Percentiles rank a stretch among this genome's conserved stretches.
Evolutionary conservation across 2,113 vertebrate genomes (phyloP).

Genomic region (Tamias sibiricus): DNA sequence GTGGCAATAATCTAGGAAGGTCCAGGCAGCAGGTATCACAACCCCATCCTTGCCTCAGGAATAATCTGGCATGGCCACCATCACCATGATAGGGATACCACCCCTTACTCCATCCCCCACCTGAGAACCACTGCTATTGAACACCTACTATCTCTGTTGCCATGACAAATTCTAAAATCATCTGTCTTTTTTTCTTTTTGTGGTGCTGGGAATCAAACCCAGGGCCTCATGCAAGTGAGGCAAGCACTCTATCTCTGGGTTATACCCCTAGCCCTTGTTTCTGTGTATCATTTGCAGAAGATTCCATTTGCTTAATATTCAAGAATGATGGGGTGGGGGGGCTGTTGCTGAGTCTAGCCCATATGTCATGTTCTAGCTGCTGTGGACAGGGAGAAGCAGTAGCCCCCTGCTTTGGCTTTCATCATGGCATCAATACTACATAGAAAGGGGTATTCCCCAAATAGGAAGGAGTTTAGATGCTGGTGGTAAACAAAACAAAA

Average conservation of each 20-base stretch:
- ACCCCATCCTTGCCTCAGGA: not conserved
- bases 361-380: not conserved
- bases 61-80: not conserved
- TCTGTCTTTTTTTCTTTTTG: not conserved
- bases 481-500: not conserved
- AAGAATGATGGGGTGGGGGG: too few species aligned
- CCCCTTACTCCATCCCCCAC: not conserved
- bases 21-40: not conserved
- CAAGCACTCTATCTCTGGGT: too few species aligned
- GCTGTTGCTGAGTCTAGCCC: not conserved
- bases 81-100: not conserved
- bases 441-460: not conserved
- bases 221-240: too few species aligned
- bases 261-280: too few species aligned
- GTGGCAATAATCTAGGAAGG: not conserved
- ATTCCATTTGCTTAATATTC: too few species aligned
- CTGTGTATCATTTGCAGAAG: too few species aligned
- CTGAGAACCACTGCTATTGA: not conserved
- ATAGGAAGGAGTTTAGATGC: not conserved
- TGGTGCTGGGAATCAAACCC: not conserved
- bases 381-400: not conserved
- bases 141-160: not conserved
- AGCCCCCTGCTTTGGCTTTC: not conserved
- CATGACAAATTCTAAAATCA: conserved; percentile 32
- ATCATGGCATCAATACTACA: not conserved